phyloP scores from a whole-genome alignment of 2,113 vertebrate genomes.

The Oryzias woworae region DNA sequence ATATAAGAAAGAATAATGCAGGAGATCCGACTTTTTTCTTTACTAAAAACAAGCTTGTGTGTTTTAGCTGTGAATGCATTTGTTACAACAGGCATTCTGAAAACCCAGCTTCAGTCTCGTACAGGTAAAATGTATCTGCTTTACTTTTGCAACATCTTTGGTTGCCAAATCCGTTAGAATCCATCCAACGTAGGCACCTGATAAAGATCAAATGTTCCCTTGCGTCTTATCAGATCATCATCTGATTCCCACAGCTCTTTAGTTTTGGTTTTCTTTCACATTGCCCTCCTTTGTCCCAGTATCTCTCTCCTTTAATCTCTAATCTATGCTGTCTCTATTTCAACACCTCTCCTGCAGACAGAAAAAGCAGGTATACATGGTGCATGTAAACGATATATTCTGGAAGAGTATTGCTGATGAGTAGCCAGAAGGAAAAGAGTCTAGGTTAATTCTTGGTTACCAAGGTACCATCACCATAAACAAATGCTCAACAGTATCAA shows the following conservation, averaged over 20 bases:
- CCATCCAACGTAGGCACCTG: background rate
- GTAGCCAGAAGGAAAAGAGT: slow-evolving; percentile 47
- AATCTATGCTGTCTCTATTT: background rate
- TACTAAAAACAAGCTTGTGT: background rate
- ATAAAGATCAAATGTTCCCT: slow-evolving; percentile 28
- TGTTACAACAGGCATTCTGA: accelerated
- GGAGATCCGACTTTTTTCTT: too few species aligned
- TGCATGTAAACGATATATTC: slow-evolving; percentile 43
- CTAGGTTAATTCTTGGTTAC: slow-evolving; percentile 35
- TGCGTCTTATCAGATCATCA: background rate
- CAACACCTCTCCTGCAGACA: background rate
- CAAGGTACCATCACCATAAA: slow-evolving; percentile 21
- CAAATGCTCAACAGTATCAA: slow-evolving; percentile 41
- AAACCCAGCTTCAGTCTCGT: background rate
- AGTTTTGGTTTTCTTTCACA: background rate
- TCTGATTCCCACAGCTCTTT: background rate
- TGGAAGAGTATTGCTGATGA: slow-evolving; percentile 29
- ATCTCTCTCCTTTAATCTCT: background rate
- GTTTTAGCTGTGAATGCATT: background rate
- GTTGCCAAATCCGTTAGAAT: slow-evolving; percentile 11
- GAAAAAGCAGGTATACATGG: slow-evolving; percentile 3
- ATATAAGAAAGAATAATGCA: too few species aligned
- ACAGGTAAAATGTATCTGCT: background rate
- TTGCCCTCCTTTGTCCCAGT: background rate
- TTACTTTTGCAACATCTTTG: background rate